Evolutionary conservation across 2,797 vertebrate genomes (phyloP), one percentile per base, ranked within the genome.

Genomic region (Clarias platycephalus): DNA sequence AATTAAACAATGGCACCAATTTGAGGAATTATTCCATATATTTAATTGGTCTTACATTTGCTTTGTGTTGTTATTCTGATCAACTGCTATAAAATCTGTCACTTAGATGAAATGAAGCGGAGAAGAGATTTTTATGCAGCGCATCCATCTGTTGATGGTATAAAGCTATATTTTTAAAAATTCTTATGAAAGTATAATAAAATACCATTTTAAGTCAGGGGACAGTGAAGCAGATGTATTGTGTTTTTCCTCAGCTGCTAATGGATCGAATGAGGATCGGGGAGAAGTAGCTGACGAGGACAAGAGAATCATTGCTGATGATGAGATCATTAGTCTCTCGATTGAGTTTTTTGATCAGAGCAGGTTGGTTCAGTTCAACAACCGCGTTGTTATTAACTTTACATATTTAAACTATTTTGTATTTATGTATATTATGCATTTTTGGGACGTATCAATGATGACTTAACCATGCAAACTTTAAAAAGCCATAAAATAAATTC

Each of bases 281-380:
- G 98, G 98, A 88, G 98, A 99, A 92, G 98, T 99, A 91, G 96
- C 96, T 83, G 96, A 97, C 3, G 96, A 99, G 95, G 98, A 99
- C 93, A 99, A 98, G 90, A 97, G 97, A 91, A 98, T 99, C 94
- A 99, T 99, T 88, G 97, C 98, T 16, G 98, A 99, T 90, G 98
- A 99, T 89, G 98, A 99, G 93, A 99, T 99, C 92, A 99, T 99
- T 96, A 99, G 98, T 91, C 95, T 99, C 90, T 99, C 98, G 90
- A 99, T 99, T 93, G 98, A 99, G 94, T 99, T 99, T 94, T 99
- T 97, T 87, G 97, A 99, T 92, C 97, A 97, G 92, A 99, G 95
- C 92, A 97, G 96, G 98, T 96, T 93, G 94, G 95, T 90, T 26
- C 2, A 31, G n/a, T 67, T 62, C 2, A 12, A 15, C 8, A 15